These are phyloP conservation scores for Zingel zingel DNA, from an alignment of 2,113 vertebrate genomes.

Conservation along the genomic window DNA sequence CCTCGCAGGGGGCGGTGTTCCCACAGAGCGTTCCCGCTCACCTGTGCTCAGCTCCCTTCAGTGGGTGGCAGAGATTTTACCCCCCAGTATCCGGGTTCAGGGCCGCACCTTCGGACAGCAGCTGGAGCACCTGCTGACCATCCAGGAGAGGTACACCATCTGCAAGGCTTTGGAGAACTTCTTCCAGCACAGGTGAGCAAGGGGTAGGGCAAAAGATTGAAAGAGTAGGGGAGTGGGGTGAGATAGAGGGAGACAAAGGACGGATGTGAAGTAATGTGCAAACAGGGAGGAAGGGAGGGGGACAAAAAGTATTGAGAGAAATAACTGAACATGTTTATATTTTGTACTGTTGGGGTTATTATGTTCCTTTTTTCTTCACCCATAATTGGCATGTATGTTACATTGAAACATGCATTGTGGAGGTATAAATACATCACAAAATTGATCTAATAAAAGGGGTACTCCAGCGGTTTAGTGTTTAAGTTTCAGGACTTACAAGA, in stretches of 20 bases:
- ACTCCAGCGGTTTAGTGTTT: background rate
- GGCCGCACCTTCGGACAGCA: conserved; percentile 98
- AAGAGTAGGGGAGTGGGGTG: rapidly evolving
- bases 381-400: background rate
- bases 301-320: background rate
- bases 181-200: conserved; percentile 92
- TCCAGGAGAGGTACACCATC: conserved; percentile 91
- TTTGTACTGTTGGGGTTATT: background rate
- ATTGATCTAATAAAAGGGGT: background rate
- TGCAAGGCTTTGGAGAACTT: conserved; percentile 97
- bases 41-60: conserved; percentile 94
- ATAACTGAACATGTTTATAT: background rate
- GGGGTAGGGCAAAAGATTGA: background rate
- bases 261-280: background rate
- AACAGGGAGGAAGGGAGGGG: background rate
- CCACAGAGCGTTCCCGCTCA: conserved; percentile 80
- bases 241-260: background rate
- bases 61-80: conserved; percentile 97
- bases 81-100: conserved; percentile 95
- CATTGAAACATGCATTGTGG: background rate
- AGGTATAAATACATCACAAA: background rate
- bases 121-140: conserved; percentile 95
- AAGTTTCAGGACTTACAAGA: background rate
- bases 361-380: background rate
- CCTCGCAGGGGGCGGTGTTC: conserved; percentile 46